Evolutionary conservation across 1,140 invertebrate species (phyloP), one percentile per base, ranked within the genome.

Genomic region (Drosophila sulfurigaster): DNA sequence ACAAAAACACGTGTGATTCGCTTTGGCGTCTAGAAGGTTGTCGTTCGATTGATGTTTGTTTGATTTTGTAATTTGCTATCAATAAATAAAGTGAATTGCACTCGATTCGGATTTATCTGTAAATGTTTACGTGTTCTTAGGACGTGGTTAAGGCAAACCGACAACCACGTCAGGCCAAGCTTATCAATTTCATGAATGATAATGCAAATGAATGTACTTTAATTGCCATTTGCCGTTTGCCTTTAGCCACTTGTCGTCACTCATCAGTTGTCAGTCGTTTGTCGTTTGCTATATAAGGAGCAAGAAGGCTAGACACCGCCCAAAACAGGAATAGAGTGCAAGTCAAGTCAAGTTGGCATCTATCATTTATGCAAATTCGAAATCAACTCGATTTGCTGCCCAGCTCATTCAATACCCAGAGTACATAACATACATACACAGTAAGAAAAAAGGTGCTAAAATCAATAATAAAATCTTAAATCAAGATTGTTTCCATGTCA

Each of bases 281-380:
- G 3, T 13, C 5, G 41, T 43, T 5, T 13, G 41, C 41, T 6
- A n/a, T 59, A 46, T 6, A 46, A 28, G 16, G 54, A 38, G 20
- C 28, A 16, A 11, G 51, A 32, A 8, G 25, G 10, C 16, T 13
- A 15, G n/a, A n/a, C 16, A 45, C 13, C 30, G 30, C 7, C 66
- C 25, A 54, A 46, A 54, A n/a, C 45, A 5, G 13, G 13, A 25
- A 64, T 11, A 51, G 15, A 30, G 28, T 38, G 10, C 10, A 13
- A 3, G n/a, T 11, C 41, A 43, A 43, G 41, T 43, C 58, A n/a
- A 15, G 5, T 75, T 62, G 54, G 66, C 75, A 80, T 35, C 62
- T 48, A 70, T 63, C 4, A 58, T 73, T 59, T 67, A 63, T 63
- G 32, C 69, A 73, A 57, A 64, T 71, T 74, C 32, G 15, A 35